Evolutionary conservation across 1,140 invertebrate species (phyloP).

Genomic region (Bombyx mandarina): DNA sequence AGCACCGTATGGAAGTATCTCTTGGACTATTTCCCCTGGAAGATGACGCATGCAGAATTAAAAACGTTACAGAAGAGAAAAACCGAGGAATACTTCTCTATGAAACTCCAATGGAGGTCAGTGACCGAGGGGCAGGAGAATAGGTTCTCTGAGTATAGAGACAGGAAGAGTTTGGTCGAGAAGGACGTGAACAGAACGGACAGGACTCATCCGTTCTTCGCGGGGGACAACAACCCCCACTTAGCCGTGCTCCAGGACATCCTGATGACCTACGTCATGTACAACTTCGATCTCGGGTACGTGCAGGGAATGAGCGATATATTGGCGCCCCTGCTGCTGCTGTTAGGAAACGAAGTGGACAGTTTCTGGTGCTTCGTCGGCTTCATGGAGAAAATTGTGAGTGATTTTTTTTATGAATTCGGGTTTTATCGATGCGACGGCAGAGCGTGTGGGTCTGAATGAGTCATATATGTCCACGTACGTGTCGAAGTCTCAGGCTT

Average conservation of each 20-base stretch:
- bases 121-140: constrained; percentile 90
- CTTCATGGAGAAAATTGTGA: constrained; percentile 96
- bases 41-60: constrained; percentile 82
- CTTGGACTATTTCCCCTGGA: constrained; percentile 90
- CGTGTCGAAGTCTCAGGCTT: too few relatives aligned
- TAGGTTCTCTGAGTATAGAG: constrained; percentile 89
- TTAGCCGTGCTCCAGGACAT: constrained; percentile 89
- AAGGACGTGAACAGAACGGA: constrained; percentile 99
- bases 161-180: constrained; percentile 95
- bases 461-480: too few relatives aligned
- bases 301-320: constrained; percentile 98
- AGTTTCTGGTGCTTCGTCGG: constrained; percentile 99
- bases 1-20: constrained; percentile 96
- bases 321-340: constrained; percentile 91
- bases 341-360: constrained; percentile 94
- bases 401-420: constrained; percentile 28
- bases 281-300: constrained; percentile 98
- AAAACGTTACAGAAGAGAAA: constrained; percentile 78
- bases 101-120: constrained; percentile 97
- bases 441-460: too few relatives aligned
- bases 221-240: constrained; percentile 93
- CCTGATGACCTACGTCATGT: constrained; percentile 99
- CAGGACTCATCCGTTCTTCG: constrained; percentile 90
- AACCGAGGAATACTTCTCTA: constrained; percentile 91
- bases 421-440: too few relatives aligned